Conservation (phyloP, 2,888 invertebrate species). For the Diarsia dahlii region DNA sequence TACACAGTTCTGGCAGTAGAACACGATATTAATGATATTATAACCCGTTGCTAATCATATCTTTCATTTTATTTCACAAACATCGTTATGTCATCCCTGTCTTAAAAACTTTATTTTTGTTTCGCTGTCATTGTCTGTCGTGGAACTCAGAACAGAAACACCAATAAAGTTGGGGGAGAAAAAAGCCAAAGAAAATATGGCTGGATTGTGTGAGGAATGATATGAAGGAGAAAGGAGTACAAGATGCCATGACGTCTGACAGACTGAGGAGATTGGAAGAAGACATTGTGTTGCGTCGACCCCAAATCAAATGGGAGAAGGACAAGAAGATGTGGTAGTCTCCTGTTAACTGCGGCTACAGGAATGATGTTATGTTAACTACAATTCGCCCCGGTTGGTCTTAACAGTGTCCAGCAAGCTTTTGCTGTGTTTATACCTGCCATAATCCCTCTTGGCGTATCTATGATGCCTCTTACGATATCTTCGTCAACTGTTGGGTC, state of each 20-base stretch:
- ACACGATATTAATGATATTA: constrained; percentile 26
- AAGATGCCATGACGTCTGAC: too few relatives aligned
- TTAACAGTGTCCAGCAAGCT: background rate
- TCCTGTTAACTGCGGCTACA: background rate
- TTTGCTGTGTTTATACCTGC: background rate
- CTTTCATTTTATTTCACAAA: constrained; percentile 16
- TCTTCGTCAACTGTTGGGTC: background rate
- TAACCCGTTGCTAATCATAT: constrained; percentile 11
- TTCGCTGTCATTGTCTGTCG: background rate
- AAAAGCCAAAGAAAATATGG: too few relatives aligned
- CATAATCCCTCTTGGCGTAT: background rate
- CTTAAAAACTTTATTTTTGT: background rate
- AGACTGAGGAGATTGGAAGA: too few relatives aligned
- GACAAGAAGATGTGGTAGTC: background rate
- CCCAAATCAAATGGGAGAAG: too few relatives aligned
- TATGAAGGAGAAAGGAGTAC: too few relatives aligned
- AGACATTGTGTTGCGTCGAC: too few relatives aligned
- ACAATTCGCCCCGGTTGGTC: background rate
- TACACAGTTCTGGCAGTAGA: constrained; percentile 18
- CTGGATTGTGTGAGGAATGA: too few relatives aligned
- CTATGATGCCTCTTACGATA: constrained; percentile 4
- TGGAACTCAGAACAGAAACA: background rate
- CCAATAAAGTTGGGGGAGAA: background rate
- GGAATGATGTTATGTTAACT: background rate
- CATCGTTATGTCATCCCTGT: background rate